A percentile compares a stretch with the other conserved stretches of the same genome.
Conservation (phyloP, 2,797 vertebrate species). For the Staurois parvus region DNA sequence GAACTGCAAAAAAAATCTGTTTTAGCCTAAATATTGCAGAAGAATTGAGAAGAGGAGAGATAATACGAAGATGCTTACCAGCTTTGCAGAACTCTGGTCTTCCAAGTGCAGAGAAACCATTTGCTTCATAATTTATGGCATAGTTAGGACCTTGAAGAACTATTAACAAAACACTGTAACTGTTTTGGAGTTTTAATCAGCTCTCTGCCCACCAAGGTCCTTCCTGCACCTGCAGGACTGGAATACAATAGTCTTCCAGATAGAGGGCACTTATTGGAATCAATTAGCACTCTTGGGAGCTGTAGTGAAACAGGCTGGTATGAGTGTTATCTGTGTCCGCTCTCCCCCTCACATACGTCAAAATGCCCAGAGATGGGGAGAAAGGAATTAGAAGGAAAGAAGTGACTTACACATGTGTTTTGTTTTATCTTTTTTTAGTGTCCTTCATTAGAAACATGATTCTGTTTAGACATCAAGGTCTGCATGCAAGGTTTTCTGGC, state of each 20-base stretch:
- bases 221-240: slow-evolving; percentile 80
- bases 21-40: too few relatives aligned
- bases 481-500: slow-evolving; percentile 81
- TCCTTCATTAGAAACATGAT: slow-evolving; percentile 76
- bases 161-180: slow-evolving; percentile 84
- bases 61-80: slow-evolving; percentile 74
- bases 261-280: slow-evolving; percentile 57
- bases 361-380: slow-evolving; percentile 70
- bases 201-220: slow-evolving; percentile 75
- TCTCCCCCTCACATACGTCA: slow-evolving; percentile 73
- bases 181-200: slow-evolving; percentile 78
- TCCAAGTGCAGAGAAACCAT: slow-evolving; percentile 66
- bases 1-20: too few relatives aligned
- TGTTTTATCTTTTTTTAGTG: slow-evolving; percentile 79
- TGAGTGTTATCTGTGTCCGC: slow-evolving; percentile 75
- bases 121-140: slow-evolving; percentile 83
- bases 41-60: too few relatives aligned
- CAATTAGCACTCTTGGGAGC: slow-evolving; percentile 36
- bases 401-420: slow-evolving; percentile 67
- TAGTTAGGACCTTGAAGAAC: slow-evolving; percentile 88
- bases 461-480: slow-evolving; percentile 84
- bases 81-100: slow-evolving; percentile 63
- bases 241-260: slow-evolving; percentile 56
- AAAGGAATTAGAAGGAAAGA: slow-evolving; percentile 76
- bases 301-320: slow-evolving; percentile 43